Percentiles rank a stretch among this genome's conserved stretches.
These are phyloP conservation scores for Chascanopsetta lugubris DNA, from an alignment of 2,113 vertebrate genomes.

Conservation along the genomic window DNA sequence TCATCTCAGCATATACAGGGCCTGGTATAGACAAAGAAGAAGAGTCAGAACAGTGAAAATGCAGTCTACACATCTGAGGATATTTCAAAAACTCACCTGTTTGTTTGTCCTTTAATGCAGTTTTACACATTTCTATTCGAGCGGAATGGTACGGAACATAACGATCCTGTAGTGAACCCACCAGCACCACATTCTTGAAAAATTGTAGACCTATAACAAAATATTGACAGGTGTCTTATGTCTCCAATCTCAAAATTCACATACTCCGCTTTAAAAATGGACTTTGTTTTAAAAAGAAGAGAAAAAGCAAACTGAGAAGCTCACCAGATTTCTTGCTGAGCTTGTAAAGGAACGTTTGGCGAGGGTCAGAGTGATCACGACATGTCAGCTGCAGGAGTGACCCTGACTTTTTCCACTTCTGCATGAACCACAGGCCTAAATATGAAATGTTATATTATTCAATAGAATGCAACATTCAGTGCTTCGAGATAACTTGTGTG, in stretches of 20 bases:
- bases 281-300: not conserved
- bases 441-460: too few relatives aligned
- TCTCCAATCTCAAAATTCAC: not conserved
- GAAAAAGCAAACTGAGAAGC: slow-evolving; percentile 4
- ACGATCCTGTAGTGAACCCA: slow-evolving; percentile 97
- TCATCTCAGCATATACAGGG: slow-evolving; percentile 98
- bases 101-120: slow-evolving; percentile 98
- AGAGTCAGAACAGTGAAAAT: not conserved
- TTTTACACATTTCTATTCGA: slow-evolving; percentile 99
- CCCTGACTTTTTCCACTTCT: slow-evolving; percentile 99
- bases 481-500: too few relatives aligned
- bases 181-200: slow-evolving; percentile 96
- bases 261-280: not conserved
- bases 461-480: too few relatives aligned
- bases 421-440: slow-evolving; percentile 98
- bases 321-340: slow-evolving; percentile 98
- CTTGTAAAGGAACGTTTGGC: slow-evolving; percentile 98
- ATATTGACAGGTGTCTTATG: slow-evolving; percentile 15
- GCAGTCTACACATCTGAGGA: not conserved
- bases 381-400: slow-evolving; percentile 95
- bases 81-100: slow-evolving; percentile 84
- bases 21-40: slow-evolving; percentile 73
- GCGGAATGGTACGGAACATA: slow-evolving; percentile 99
- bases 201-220: slow-evolving; percentile 89
- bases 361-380: slow-evolving; percentile 96